Evolutionary conservation across 2,797 vertebrate species (phyloP).

Genomic region (Melanotaenia pygmaea): DNA sequence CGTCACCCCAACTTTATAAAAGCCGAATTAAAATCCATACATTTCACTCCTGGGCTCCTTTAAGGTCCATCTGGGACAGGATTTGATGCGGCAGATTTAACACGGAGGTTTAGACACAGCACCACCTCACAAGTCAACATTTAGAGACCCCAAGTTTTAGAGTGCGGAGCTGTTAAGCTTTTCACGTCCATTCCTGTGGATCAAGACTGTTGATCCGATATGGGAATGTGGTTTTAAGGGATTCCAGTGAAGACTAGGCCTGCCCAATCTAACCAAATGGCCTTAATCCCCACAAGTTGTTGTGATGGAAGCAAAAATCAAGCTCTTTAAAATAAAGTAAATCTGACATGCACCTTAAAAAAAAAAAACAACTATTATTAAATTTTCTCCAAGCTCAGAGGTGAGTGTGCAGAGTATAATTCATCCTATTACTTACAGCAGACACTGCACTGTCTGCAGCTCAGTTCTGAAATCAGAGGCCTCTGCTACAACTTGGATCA

Average conservation of each 20-base stretch:
- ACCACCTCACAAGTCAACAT: conserved; percentile 31
- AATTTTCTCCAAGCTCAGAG: neutral
- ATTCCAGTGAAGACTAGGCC: conserved; percentile 63
- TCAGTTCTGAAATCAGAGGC: neutral
- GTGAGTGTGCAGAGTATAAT: neutral
- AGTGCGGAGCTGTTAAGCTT: conserved; percentile 45
- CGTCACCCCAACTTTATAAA: too few species aligned
- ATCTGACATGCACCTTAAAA: neutral
- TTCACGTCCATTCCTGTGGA: conserved; percentile 65
- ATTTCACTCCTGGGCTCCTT: neutral
- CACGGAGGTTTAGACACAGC: neutral
- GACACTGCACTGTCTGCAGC: neutral
- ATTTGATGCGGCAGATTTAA: conserved; percentile 1
- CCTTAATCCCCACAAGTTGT: conserved; percentile 46
- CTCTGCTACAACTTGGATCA: neutral
- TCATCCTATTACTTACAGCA: neutral
- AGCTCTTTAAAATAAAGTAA: conserved; percentile 1
- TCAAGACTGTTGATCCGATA: conserved; percentile 70
- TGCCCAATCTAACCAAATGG: conserved; percentile 49
- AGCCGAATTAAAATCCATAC: too few species aligned
- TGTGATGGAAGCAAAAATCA: conserved; percentile 13
- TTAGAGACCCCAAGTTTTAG: conserved; percentile 30
- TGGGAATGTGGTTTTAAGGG: conserved; percentile 74
- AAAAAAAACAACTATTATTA: too few species aligned
- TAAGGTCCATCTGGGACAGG: neutral